Evolutionary conservation across 2,797 vertebrate species (phyloP), one percentile per base, ranked within the genome.

Genomic region (Falco concolor): DNA sequence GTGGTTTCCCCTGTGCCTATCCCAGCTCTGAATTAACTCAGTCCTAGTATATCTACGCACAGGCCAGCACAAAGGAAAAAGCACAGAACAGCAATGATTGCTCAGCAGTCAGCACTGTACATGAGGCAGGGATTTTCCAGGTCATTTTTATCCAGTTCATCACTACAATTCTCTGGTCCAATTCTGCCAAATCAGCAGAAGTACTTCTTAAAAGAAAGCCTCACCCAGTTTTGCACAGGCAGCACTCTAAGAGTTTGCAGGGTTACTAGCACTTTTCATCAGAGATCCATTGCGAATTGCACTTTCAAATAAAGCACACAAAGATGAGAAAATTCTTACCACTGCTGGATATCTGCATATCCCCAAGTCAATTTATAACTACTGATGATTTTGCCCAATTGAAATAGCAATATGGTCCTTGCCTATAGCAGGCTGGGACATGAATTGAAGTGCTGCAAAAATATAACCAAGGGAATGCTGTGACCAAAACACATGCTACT

Each of bases 71-170:
- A 96, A 97, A 96, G 49, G 59, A 89, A 96, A 97, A 90, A 94
- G 91, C 90, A 57, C 34, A 94, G 82, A 81, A 22, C 61, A 95
- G 91, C 77, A 90, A 7, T 84, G 95, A 94, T 80, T 87, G 89
- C 83, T 97, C 95, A 96, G 96, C 95, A 95, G 93, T 96, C 92
- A 97, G 95, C 92, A 65, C 92, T 92, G 95, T 95, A 89, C 82
- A 77, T 76, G 96, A 93, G 68, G 17, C 24, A 92, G 92, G 91
- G 95, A 95, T 96, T 97, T 91, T 91, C 54, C 65, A 84, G 54
- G 81, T 84, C 83, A 80, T 96, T 96, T 95, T 95, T 88, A 90
- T 85, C 76, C 79, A 75, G 80, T 92, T 96, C 93, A 96, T 96
- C 93, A 83, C 75, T 91, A 78, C 95, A 93, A 95, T 96, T 97